Evolutionary conservation across 2,113 vertebrate species (phyloP), one percentile per base, ranked within the genome.

Genomic region (Alethe castanea): DNA sequence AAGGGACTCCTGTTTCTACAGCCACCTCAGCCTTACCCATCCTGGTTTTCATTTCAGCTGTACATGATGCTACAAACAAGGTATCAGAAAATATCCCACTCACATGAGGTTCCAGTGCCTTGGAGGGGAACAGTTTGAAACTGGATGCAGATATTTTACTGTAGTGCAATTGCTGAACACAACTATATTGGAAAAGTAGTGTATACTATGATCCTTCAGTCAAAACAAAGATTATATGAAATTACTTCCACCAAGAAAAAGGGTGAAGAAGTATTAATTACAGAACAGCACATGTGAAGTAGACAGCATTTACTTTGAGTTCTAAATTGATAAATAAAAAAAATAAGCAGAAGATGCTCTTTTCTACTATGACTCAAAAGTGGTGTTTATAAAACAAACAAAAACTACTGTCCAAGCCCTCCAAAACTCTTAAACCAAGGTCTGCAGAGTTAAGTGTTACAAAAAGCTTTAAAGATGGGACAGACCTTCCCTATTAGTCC

Each of bases 391-490:
- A 66, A 77, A 88, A 28, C 29, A 42, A 61, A 38, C 12, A 9
- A 59, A 33, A 84, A 44, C 5, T 64, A 28, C 7, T 11, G 15
- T 31, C 16, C 36, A 61, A 69, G 31, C 40, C 4, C 42, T 48
- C 33, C 33, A 79, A 38, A 76, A 38, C 29, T 65, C 38, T 76
- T 60, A 83, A 83, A 69, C 10, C 11, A 24, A 47, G 64, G n/a
- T 36, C 7, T 0, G 1, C 13, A 29, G 48, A 45, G 44, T 0
- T 54, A 87, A 81, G 38, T 26, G 18, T 7, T n/a, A 47, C 4
- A 38, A 40, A 33, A 67, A 40, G 11, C 33, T 69, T 64, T 72
- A 52, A 70, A 69, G n/a, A 35, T 1, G 4, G 26, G 65, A 45
- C 9, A 29, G 67, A 28, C 11, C 24, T 36, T 88, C 65, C 36